Evolutionary conservation across 2,797 vertebrate species (phyloP), one percentile per base, ranked within the genome.

Genomic region (Ctenosaura bakeri): DNA sequence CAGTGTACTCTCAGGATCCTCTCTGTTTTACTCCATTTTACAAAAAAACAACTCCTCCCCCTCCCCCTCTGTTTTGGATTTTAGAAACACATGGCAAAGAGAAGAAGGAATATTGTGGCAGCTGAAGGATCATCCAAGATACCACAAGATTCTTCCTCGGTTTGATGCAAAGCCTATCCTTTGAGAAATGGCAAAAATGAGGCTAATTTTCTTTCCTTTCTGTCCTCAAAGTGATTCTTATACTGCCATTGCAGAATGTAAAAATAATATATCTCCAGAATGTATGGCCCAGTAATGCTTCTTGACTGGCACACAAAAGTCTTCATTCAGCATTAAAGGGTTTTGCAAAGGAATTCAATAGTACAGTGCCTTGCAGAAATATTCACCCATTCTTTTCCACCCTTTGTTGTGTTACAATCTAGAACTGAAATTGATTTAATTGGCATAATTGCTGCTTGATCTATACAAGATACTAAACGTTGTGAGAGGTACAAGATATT

Each of bases 1-100:
- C 80, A 95, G 94, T 94, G 91, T 93, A 9, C 16, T 18, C 59
- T 59, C 16, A 59, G 59, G 56, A 59, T 59, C 18, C 20, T 18
- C 59, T 18, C 59, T 56, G 4, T 18, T 59, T 59, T 59, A 20
- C 7, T 81, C 79, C 9, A 56, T 4, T 46, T 46, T 56, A n/a
- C 54, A 54, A 16, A 56, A 7, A 7, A 6, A 80, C 14, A 54
- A 50, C 13, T 56, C 56, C 16, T 18, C 35, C 10, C n/a, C 10
- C 16, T 18, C 52, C 42, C 56, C 8, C 56, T 10, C 16, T 4
- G 20, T 18, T 20, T 80, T 80, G 52, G n/a, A 52, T 54, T 80
- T 46, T 54, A 80, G 26, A 32, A 22, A 80, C 52, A n/a, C 29
- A 54, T 56, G 52, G 22, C 18, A 81, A 56, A 32, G 79, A 80